A percentile compares a stretch with the other conserved stretches of the same genome.
Conservation (phyloP, 2,888 invertebrate species). For the Brachynemurus nebulosus region DNA sequence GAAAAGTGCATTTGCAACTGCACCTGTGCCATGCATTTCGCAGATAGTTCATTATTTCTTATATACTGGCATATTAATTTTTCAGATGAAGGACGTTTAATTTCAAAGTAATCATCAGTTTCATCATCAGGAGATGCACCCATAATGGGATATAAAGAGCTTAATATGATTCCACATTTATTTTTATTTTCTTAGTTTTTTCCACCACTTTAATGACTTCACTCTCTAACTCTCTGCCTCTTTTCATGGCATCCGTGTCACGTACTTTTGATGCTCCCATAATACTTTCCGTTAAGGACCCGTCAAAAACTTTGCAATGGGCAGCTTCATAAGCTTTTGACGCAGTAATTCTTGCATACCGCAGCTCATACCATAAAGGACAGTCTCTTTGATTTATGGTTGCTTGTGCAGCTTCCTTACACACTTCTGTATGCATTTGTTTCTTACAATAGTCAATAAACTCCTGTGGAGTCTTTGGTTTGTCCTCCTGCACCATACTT, state of each 20-base stretch:
- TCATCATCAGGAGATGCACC: conserved; percentile 14
- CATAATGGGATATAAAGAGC: conserved; percentile 8
- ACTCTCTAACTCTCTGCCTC: conserved; percentile 6
- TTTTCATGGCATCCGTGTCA: conserved; percentile 7
- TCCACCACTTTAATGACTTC: conserved; percentile 4
- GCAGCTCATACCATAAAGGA: neutral
- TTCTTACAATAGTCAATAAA: no score
- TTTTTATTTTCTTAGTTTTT: conserved; percentile 5
- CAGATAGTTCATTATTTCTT: conserved; percentile 4
- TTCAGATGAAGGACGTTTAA: conserved; percentile 16
- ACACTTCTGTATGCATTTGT: no score
- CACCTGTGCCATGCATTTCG: conserved; percentile 19
- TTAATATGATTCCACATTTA: conserved; percentile 4
- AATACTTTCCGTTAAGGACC: conserved; percentile 3
- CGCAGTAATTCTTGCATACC: neutral
- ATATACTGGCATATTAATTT: conserved; percentile 5
- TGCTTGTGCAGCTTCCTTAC: no score
- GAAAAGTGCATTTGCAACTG: conserved; percentile 21
- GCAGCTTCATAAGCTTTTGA: conserved; percentile 10
- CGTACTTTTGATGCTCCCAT: conserved; percentile 6
- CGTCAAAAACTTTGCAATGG: conserved; percentile 10
- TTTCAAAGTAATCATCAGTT: conserved; percentile 11
- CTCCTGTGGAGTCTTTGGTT: no score
- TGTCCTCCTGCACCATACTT: neutral
- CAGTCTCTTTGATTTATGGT: neutral